Evolutionary conservation across 1,140 invertebrate species (phyloP).

Genomic region (Teleogryllus occipitalis): DNA sequence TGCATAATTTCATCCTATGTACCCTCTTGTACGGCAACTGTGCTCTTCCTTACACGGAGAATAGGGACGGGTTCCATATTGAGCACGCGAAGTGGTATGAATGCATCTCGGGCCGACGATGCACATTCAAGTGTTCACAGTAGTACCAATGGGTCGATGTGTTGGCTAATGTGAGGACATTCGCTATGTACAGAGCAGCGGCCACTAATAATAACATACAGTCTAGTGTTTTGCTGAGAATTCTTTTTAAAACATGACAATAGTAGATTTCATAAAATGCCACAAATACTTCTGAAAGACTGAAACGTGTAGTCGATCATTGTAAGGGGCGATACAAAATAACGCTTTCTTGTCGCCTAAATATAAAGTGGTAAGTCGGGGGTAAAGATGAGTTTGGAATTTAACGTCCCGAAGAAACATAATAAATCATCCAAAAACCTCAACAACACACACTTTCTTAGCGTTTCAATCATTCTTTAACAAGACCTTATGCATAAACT

Average conservation of each 20-base stretch:
- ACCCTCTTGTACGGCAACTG: background rate
- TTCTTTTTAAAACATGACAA: background rate
- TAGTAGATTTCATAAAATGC: background rate
- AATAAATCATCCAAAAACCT: slow-evolving; percentile 2
- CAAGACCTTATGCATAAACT: background rate
- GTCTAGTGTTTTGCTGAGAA: background rate
- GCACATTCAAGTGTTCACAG: background rate
- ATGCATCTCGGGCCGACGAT: background rate
- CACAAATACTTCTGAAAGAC: background rate
- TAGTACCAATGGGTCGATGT: background rate
- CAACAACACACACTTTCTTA: background rate
- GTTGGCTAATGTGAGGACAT: background rate
- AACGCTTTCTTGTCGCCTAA: background rate
- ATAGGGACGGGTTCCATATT: background rate
- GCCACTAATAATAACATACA: background rate
- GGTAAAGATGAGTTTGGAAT: background rate
- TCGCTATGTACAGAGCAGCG: background rate
- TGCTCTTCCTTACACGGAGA: background rate
- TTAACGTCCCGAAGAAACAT: background rate
- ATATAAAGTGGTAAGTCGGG: background rate
- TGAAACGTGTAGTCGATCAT: background rate
- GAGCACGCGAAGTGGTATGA: background rate
- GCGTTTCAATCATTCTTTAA: background rate
- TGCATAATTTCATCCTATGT: background rate
- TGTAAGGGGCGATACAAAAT: slow-evolving; percentile 4